Evolutionary conservation across 2,797 vertebrate genomes (phyloP).

Genomic region (Pogonophryne albipinna): DNA sequence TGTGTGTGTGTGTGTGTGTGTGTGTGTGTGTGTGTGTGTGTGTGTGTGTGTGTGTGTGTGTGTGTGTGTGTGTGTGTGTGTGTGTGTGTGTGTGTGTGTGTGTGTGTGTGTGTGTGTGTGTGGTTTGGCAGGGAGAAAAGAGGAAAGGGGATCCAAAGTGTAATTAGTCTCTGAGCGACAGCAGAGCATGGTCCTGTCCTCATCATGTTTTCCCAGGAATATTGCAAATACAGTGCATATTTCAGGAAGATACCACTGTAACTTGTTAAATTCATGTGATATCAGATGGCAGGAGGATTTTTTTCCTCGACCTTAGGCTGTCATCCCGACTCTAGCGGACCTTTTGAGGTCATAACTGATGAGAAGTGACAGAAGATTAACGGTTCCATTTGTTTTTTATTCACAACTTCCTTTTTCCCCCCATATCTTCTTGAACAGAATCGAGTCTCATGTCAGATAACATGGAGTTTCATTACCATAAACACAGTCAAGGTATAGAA

Average conservation of each 20-base stretch:
- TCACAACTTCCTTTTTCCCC: slow-evolving; percentile 16
- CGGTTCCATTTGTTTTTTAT: slow-evolving; percentile 30
- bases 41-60: slow-evolving; percentile 15
- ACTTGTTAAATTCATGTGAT: slow-evolving; percentile 25
- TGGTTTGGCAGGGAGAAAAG: slow-evolving; percentile 32
- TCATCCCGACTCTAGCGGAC: slow-evolving; percentile 7
- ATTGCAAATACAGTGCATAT: slow-evolving; percentile 2
- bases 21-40: no score
- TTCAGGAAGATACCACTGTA: slow-evolving; percentile 19
- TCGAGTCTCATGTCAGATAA: slow-evolving; percentile 36
- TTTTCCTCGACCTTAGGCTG: slow-evolving; percentile 10
- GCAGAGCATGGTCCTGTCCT: slow-evolving; percentile 43
- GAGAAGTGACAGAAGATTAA: slow-evolving; percentile 34
- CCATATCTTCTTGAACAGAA: slow-evolving; percentile 32
- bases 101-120: slow-evolving; percentile 28
- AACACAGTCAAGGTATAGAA: background rate
- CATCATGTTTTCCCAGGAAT: slow-evolving; percentile 39
- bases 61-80: slow-evolving; percentile 27
- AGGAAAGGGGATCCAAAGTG: slow-evolving; percentile 36
- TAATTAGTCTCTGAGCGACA: slow-evolving; percentile 70
- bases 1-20: background rate
- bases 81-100: slow-evolving; percentile 6
- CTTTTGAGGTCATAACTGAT: slow-evolving; percentile 47
- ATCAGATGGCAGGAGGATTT: slow-evolving; percentile 29
- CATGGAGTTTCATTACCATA: slow-evolving; percentile 26